Conservation (phyloP, 1,140 invertebrate species). For the Trialeurodes vaporariorum region DNA sequence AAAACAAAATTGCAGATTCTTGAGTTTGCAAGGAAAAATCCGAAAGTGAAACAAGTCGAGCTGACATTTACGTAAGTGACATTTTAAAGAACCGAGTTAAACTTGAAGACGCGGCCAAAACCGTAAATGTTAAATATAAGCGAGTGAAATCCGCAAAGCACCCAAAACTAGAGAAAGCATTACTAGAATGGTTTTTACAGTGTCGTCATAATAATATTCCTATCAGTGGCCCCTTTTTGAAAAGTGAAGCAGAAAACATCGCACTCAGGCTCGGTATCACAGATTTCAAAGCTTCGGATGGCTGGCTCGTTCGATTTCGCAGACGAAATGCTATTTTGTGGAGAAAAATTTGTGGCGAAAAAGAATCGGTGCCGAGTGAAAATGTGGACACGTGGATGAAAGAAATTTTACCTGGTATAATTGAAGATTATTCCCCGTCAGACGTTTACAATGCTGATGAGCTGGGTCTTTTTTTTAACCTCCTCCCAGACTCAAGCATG, state of each 20-base stretch:
- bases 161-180: background rate
- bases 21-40: no score
- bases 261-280: constrained; percentile 23
- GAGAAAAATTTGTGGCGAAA: constrained; percentile 27
- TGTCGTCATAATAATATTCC: background rate
- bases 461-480: constrained; percentile 28
- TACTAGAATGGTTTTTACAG: constrained; percentile 3
- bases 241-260: constrained; percentile 10
- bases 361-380: constrained; percentile 23
- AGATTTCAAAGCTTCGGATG: constrained; percentile 31
- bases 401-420: constrained; percentile 15
- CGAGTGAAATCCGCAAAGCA: background rate
- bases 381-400: constrained; percentile 18
- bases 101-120: background rate
- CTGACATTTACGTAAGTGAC: no score
- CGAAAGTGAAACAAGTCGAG: no score
- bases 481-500: constrained; percentile 24
- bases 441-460: constrained; percentile 27
- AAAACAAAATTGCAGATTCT: no score
- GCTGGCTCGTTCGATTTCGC: constrained; percentile 33
- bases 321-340: constrained; percentile 22
- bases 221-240: background rate
- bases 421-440: constrained; percentile 25
- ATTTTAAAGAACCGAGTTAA: constrained; percentile 6
- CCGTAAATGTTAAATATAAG: background rate